Evolutionary conservation across 2,888 invertebrate species (phyloP).

Genomic region (Deilephila porcellus): DNA sequence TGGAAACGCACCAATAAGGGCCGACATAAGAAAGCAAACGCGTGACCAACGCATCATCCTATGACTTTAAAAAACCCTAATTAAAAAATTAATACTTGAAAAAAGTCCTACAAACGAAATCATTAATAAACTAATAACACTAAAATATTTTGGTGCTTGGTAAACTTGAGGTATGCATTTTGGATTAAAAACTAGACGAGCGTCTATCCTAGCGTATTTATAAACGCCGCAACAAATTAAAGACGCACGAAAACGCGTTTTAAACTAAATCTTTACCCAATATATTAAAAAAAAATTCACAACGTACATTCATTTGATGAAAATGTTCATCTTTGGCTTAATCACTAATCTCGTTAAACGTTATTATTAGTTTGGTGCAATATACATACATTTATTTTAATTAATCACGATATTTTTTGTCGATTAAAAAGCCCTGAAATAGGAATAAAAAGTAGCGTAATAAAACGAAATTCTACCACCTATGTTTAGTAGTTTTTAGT

Average conservation of each 20-base stretch:
- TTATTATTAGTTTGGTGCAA: slow-evolving; percentile 71
- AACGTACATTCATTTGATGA: slow-evolving; percentile 81
- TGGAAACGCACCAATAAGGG: too few species aligned
- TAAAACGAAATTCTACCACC: slow-evolving; percentile 42
- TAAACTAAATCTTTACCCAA: slow-evolving; percentile 53
- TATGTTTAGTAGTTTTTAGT: slow-evolving; percentile 37
- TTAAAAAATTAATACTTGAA: slow-evolving; percentile 73
- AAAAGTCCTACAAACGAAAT: slow-evolving; percentile 44
- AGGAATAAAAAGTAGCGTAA: not conserved
- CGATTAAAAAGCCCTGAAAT: slow-evolving; percentile 1
- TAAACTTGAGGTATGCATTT: slow-evolving; percentile 81
- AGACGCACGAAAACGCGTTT: slow-evolving; percentile 14
- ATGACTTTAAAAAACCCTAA: slow-evolving; percentile 48
- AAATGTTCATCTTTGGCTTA: slow-evolving; percentile 80
- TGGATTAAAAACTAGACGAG: slow-evolving; percentile 5
- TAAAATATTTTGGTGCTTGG: slow-evolving; percentile 81
- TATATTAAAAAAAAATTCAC: slow-evolving; percentile 64
- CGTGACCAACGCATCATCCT: slow-evolving; percentile 46
- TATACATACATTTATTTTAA: slow-evolving; percentile 33
- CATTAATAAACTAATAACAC: slow-evolving; percentile 64
- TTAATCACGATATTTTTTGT: slow-evolving; percentile 38
- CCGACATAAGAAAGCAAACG: not conserved
- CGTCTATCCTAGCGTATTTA: slow-evolving; percentile 11
- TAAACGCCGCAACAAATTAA: not conserved
- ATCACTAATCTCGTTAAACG: slow-evolving; percentile 69